Conservation (phyloP, 2,797 vertebrate genomes). For the Periophthalmus magnuspinnatus region DNA sequence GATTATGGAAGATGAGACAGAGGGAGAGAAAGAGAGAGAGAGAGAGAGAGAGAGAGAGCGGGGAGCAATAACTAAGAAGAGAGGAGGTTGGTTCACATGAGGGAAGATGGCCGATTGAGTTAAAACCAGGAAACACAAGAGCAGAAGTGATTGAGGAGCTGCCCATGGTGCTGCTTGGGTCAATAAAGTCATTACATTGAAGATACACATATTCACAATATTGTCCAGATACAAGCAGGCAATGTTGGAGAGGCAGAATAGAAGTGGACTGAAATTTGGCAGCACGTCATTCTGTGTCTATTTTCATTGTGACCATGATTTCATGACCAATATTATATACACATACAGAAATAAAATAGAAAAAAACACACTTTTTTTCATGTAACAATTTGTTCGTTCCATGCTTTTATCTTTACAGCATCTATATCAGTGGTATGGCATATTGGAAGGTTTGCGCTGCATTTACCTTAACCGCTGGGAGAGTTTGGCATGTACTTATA, state of each 20-base stretch:
- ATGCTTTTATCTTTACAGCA: no score
- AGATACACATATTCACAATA: slow-evolving; percentile 24
- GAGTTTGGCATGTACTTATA: no score
- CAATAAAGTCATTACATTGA: slow-evolving; percentile 62
- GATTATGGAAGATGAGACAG: slow-evolving; percentile 39
- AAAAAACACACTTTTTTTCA: no score
- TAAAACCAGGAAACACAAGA: slow-evolving; percentile 14
- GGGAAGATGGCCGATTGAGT: slow-evolving; percentile 5
- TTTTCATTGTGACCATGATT: no score
- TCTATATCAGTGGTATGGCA: no score
- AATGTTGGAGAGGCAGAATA: neutral
- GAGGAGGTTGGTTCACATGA: slow-evolving; percentile 5
- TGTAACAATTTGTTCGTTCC: no score
- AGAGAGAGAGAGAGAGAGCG: neutral
- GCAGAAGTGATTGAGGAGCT: neutral
- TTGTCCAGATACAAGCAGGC: slow-evolving; percentile 17
- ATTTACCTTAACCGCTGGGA: no score
- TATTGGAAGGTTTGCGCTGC: no score
- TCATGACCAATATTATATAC: no score
- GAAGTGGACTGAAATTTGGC: neutral
- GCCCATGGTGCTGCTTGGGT: slow-evolving; percentile 58
- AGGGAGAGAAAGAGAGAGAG: slow-evolving; percentile 20
- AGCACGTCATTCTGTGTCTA: neutral
- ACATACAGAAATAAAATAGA: no score
- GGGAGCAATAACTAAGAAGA: neutral